Base-by-base conservation (phyloP, 2,113 vertebrate species). In the Corythoichthys intestinalis region DNA sequence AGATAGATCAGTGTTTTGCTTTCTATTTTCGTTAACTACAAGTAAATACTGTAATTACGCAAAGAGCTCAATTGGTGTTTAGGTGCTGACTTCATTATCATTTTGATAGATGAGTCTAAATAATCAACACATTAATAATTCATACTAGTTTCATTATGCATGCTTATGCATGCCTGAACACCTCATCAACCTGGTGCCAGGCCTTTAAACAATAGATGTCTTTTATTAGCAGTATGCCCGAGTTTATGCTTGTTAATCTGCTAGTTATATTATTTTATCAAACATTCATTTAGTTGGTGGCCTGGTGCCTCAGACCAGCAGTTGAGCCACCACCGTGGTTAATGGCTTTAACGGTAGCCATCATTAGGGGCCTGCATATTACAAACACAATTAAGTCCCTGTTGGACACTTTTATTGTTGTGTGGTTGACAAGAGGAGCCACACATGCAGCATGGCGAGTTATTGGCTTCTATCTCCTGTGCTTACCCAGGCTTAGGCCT, bases 41-140 rank as follows among this genome's bases (percentile, higher is more conserved):
- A 94, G 93, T 94, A 94, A 92, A 94, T 94, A 87, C 94, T 98
- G 96, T 98, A 98, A 98, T 98, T 99, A 98, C 92, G 94, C 92
- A 93, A 91, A 92, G 93, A 82, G 94, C 91, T 93, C 94, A 94
- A 95, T 96, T 94, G 94, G 93, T 95, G 94, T 95, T 96, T 95
- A 96, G 93, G 94, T 94, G 94, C 94, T 93, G 94, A 94, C 97
- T 98, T 96, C 95, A 97, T 99, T 98, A 98, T 95, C 94, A 96
- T 96, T 93, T 93, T 98, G 96, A 99, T 97, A 96, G 94, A 99
- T 97, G 96, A 95, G 96, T 90, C 97, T 98, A 98, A 98, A 98
- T 99, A 98, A 98, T 95, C 95, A 96, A 93, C 91, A 94, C 95
- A 98, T 99, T 98, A 98, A 99, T 99, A 99, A 99, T 99, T 96